These are phyloP conservation scores for Chionomys nivalis DNA, from an alignment of 2,113 vertebrate species.

Conservation along the genomic window DNA sequence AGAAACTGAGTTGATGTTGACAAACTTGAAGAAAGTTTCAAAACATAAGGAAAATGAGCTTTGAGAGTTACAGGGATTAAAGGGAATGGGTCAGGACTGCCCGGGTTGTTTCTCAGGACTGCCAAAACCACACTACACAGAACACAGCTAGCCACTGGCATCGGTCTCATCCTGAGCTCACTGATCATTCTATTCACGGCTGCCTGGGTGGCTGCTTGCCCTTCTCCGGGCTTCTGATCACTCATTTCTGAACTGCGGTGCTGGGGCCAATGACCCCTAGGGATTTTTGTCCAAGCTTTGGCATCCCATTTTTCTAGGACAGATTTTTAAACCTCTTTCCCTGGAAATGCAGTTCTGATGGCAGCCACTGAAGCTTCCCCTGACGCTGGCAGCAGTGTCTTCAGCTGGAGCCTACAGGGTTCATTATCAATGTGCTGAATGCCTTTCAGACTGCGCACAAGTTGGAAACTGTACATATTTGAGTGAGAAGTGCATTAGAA, in stretches of 20 bases:
- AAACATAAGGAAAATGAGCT: background rate
- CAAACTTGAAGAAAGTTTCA: background rate
- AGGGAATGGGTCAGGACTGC: no score
- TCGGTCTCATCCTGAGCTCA: fast-evolving
- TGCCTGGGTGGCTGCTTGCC: background rate
- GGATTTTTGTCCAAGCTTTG: no score
- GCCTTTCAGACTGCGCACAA: background rate
- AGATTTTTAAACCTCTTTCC: background rate
- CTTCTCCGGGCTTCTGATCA: background rate
- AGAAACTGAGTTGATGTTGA: background rate
- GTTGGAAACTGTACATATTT: background rate
- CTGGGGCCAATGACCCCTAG: no score
- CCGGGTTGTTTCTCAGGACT: background rate
- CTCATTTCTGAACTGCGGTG: background rate
- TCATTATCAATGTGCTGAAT: background rate
- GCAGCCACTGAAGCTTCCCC: background rate
- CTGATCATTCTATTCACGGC: fast-evolving
- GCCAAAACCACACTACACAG: no score
- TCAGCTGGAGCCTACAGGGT: background rate
- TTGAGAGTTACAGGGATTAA: background rate
- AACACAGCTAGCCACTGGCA: fast-evolving
- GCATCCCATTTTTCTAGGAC: background rate
- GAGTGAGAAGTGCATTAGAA: background rate
- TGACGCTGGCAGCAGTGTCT: background rate
- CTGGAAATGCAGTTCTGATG: fast-evolving